phyloP scores from a whole-genome alignment of 2,113 vertebrate genomes.

The Tachycineta bicolor region DNA sequence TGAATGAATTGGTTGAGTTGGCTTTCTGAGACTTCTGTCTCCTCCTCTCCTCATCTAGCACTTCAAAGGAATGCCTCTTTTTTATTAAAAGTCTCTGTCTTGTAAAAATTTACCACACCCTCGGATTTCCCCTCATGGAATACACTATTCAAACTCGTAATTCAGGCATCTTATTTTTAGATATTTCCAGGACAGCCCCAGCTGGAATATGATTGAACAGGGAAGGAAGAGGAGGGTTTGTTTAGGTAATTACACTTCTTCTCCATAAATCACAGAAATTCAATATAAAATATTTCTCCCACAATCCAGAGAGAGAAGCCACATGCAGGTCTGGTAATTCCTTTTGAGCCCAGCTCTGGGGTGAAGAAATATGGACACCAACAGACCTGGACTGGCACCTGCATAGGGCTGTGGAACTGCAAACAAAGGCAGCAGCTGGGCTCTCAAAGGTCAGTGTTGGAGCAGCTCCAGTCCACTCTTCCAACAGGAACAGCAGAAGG shows the following conservation, averaged over 20 bases:
- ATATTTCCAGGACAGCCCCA: neutral
- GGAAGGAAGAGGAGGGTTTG: neutral
- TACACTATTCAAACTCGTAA: neutral
- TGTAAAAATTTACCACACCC: constrained; percentile 48
- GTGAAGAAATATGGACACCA: neutral
- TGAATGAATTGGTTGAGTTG: neutral
- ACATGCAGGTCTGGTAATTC: neutral
- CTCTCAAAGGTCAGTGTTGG: neutral
- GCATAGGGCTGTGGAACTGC: neutral
- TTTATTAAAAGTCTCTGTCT: constrained; percentile 5
- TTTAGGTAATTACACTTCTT: neutral
- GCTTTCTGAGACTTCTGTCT: neutral
- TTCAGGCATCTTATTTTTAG: neutral
- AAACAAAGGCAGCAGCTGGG: neutral
- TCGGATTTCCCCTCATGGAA: constrained; percentile 20
- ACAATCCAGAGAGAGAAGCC: neutral
- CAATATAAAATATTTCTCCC: neutral
- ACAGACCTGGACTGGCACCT: neutral
- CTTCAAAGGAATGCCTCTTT: constrained; percentile 49
- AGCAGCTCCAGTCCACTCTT: neutral
- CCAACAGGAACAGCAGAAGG: neutral
- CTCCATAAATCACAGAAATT: neutral
- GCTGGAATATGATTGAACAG: neutral
- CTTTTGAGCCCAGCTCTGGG: neutral
- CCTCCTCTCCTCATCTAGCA: neutral